Evolutionary conservation across 2,797 vertebrate species (phyloP), one percentile per base, ranked within the genome.

Genomic region (Hypotaenidia philippensis): DNA sequence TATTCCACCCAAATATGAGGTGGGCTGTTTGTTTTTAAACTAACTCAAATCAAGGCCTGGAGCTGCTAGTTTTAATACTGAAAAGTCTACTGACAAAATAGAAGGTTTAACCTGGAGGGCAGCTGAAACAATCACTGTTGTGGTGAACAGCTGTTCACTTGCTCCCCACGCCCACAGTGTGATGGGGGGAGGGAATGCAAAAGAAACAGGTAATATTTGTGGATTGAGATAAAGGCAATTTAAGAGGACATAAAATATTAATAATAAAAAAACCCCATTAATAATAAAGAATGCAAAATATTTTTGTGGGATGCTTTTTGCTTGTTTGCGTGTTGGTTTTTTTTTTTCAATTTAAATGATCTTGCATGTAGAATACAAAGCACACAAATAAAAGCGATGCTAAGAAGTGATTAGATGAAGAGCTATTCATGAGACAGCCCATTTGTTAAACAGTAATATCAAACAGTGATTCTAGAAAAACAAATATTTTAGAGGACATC

Each of bases 251-350:
- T 23, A 49, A 49, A 49, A 49, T 47, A 47, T 13, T 47, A 13
- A 25, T 49, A 49, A 49, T 49, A 45, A 49, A 49, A 25, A 25
- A 49, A 25, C 7, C 11, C 12, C 23, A 49, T 49, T 49, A 25
- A 25, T 49, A 49, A 49, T 49, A 25, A 25, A 13, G 13, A 49
- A 49, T 49, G 7, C 13, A 68, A 29, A 1, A 5, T 49, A 34
- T 18, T 52, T 38, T 29, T 32, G 1, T 64, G 10, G 27, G 3
- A 19, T 2, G 1, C 1, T 49, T 79, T 41, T 61, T 18, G 1
- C 23, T 64, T 64, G 5, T n/a, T 66, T 18, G 5, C 9, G 25
- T 57, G 11, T 36, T 64, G 2, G 16, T 5, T 40, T 40, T 40
- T 1, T 0, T 5, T 80, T 63, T 57, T 8, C 22, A 5, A n/a